Evolutionary conservation across 1,140 invertebrate genomes (phyloP).

Genomic region (Drosophila santomea): DNA sequence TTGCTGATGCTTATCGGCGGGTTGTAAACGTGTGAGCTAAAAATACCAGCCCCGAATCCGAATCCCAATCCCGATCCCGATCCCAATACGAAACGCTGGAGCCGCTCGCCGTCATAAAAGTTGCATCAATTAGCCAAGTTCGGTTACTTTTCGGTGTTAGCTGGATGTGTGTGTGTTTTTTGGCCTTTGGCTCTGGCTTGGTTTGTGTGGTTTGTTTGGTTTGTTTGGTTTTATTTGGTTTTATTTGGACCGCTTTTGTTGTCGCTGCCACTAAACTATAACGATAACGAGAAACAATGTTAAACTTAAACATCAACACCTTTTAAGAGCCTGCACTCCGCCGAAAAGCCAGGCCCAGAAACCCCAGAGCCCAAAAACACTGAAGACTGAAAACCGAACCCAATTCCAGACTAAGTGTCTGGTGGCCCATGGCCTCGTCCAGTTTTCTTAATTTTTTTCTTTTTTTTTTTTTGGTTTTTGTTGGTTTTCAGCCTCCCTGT

Average conservation of each 20-base stretch:
- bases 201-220: too few species aligned
- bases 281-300: slow-evolving; percentile 83
- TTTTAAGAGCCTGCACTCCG: slow-evolving; percentile 69
- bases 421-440: slow-evolving; percentile 22
- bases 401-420: slow-evolving; percentile 51
- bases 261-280: slow-evolving; percentile 83
- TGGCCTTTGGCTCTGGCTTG: too few species aligned
- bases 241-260: slow-evolving; percentile 64
- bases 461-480: not conserved
- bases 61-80: slow-evolving; percentile 40
- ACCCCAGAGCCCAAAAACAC: not conserved
- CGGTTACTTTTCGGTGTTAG: slow-evolving; percentile 47
- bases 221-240: slow-evolving; percentile 9
- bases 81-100: slow-evolving; percentile 3
- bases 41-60: slow-evolving; percentile 53
- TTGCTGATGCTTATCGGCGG: slow-evolving; percentile 73
- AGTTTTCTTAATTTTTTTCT: too few species aligned
- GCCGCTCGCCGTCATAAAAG: slow-evolving; percentile 56
- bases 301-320: slow-evolving; percentile 84
- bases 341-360: slow-evolving; percentile 9
- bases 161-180: slow-evolving; percentile 15
- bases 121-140: slow-evolving; percentile 80
- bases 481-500: slow-evolving; percentile 2
- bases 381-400: slow-evolving; percentile 4
- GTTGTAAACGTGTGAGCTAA: slow-evolving; percentile 79